Conservation (phyloP, 2,797 vertebrate genomes). For the Urosaurus nigricauda region DNA sequence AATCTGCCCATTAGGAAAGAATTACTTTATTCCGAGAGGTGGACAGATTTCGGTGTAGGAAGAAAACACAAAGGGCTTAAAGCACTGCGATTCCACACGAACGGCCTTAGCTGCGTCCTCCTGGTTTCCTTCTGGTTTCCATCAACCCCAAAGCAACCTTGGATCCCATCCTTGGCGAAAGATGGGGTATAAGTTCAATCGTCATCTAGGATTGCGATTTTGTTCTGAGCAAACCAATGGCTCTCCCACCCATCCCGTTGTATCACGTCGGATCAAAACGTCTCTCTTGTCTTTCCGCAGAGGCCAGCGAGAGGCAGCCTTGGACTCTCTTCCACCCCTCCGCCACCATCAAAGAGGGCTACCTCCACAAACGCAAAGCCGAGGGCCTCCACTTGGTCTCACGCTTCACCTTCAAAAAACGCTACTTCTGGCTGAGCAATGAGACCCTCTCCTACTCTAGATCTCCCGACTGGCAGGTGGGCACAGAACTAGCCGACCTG, state of each 20-base stretch:
- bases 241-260: too few species aligned
- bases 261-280: not conserved
- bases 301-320: conserved; percentile 78
- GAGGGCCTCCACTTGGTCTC: conserved; percentile 83
- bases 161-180: too few species aligned
- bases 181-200: too few species aligned
- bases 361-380: conserved; percentile 85
- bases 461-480: conserved; percentile 87
- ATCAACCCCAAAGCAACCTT: too few species aligned
- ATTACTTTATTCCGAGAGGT: too few species aligned
- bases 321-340: conserved; percentile 80
- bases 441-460: conserved; percentile 88
- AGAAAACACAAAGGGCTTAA: too few species aligned
- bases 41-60: too few species aligned
- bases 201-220: not conserved
- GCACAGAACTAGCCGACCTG: conserved; percentile 33
- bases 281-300: fast-evolving
- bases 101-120: too few species aligned
- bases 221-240: not conserved
- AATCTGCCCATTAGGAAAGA: too few species aligned
- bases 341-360: conserved; percentile 88
- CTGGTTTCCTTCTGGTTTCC: too few species aligned
- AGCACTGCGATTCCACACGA: too few species aligned
- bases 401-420: conserved; percentile 91
- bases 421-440: conserved; percentile 91